Evolutionary conservation across 1,140 invertebrate genomes (phyloP).

Genomic region (Drosophila paulistorum): DNA sequence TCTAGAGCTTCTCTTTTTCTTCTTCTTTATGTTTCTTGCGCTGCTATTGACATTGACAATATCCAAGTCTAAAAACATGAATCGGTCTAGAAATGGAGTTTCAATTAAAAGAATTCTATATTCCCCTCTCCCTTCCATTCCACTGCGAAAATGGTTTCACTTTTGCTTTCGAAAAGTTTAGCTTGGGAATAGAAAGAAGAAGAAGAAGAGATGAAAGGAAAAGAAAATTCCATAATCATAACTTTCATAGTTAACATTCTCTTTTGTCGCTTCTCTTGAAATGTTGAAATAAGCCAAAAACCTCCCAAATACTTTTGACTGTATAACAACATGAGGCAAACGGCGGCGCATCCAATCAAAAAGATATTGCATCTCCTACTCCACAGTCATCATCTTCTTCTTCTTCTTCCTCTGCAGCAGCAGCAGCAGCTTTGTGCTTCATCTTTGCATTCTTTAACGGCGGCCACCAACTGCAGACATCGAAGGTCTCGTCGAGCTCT

Average conservation of each 20-base stretch:
- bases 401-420: not conserved
- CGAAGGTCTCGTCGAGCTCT: not conserved
- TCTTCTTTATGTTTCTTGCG: not conserved
- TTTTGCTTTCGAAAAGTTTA: not conserved
- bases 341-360: slow-evolving; percentile 6
- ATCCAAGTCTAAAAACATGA: slow-evolving; percentile 23
- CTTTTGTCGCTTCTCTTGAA: slow-evolving; percentile 6
- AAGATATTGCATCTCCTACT: slow-evolving; percentile 6
- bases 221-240: not conserved
- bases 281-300: slow-evolving; percentile 1
- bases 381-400: not conserved
- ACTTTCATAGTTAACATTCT: not conserved
- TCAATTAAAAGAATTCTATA: not conserved
- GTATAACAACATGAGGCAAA: not conserved
- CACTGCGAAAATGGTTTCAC: not conserved
- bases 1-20: not conserved
- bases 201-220: no score
- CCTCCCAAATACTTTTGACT: not conserved
- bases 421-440: slow-evolving; percentile 18
- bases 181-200: no score
- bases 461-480: slow-evolving; percentile 7
- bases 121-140: not conserved
- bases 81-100: not conserved
- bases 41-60: slow-evolving; percentile 77
- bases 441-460: slow-evolving; percentile 11